Evolutionary conservation across 2,888 invertebrate genomes (phyloP).

Genomic region (Smittia aterrima): DNA sequence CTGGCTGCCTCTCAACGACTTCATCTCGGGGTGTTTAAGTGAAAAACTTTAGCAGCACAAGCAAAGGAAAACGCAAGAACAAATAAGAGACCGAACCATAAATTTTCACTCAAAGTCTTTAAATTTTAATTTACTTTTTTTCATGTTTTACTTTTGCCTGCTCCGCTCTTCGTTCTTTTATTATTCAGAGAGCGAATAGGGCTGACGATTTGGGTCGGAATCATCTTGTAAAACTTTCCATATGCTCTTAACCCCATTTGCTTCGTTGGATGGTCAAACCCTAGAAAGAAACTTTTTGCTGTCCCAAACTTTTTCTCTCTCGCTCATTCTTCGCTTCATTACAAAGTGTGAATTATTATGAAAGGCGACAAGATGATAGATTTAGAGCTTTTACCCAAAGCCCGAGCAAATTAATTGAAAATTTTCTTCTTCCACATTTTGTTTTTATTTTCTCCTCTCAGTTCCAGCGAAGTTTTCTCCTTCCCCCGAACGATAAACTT

Average conservation of each 20-base stretch:
- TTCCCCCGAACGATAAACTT: background rate
- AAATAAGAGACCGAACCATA: conserved; percentile 10
- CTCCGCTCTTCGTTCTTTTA: background rate
- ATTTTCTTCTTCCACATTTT: conserved; percentile 11
- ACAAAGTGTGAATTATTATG: conserved; percentile 40
- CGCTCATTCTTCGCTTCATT: background rate
- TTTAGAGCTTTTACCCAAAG: conserved; percentile 22
- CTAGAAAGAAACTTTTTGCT: background rate
- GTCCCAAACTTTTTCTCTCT: background rate
- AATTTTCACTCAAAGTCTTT: conserved; percentile 32
- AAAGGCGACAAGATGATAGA: conserved; percentile 35
- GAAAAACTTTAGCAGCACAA: background rate
- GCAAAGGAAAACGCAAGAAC: no score
- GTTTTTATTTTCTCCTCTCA: background rate
- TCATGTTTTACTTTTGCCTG: background rate
- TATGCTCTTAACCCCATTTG: background rate
- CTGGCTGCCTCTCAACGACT: conserved; percentile 4
- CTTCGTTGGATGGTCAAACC: background rate
- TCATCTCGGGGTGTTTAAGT: conserved; percentile 10
- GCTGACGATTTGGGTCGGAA: background rate
- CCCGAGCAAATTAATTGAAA: conserved; percentile 31
- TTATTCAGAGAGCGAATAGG: background rate
- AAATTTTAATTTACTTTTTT: conserved; percentile 39
- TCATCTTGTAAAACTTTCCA: conserved; percentile 14
- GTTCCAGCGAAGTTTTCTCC: background rate